Percentiles rank a stretch among this genome's conserved stretches.
phyloP scores from a whole-genome alignment of 2,888 invertebrate species.

The Malthinus seriepunctatus region DNA sequence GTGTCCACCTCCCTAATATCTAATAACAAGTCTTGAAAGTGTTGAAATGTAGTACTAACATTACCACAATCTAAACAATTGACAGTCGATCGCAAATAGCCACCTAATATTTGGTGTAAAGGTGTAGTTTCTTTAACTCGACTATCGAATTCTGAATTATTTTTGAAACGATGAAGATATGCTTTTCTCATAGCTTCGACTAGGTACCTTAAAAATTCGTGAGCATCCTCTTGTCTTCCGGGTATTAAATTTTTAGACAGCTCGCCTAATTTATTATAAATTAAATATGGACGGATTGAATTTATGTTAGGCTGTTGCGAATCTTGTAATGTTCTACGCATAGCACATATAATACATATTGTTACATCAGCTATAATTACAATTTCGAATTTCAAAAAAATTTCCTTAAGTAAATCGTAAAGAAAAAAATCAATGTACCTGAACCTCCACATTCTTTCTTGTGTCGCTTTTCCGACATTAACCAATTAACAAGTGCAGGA shows the following conservation, averaged over 20 bases:
- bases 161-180: constrained; percentile 74
- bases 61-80: constrained; percentile 87
- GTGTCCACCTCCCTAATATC: constrained; percentile 87
- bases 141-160: constrained; percentile 76
- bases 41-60: constrained; percentile 94
- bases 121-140: constrained; percentile 95
- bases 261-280: constrained; percentile 77
- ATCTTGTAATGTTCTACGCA: constrained; percentile 76
- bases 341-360: constrained; percentile 83
- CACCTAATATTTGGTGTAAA: constrained; percentile 93
- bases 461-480: constrained; percentile 74
- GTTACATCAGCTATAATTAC: constrained; percentile 55
- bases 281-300: constrained; percentile 79
- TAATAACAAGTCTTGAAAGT: constrained; percentile 90
- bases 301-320: constrained; percentile 60
- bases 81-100: constrained; percentile 92
- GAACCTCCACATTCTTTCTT: constrained; percentile 76
- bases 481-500: constrained; percentile 88
- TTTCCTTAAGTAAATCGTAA: no score
- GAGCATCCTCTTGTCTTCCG: constrained; percentile 96
- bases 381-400: neutral
- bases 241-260: constrained; percentile 85
- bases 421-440: constrained; percentile 56
- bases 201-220: constrained; percentile 92
- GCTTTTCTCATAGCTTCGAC: constrained; percentile 95